phyloP scores from a whole-genome alignment of 2,113 vertebrate genomes.

The Electrona antarctica region DNA sequence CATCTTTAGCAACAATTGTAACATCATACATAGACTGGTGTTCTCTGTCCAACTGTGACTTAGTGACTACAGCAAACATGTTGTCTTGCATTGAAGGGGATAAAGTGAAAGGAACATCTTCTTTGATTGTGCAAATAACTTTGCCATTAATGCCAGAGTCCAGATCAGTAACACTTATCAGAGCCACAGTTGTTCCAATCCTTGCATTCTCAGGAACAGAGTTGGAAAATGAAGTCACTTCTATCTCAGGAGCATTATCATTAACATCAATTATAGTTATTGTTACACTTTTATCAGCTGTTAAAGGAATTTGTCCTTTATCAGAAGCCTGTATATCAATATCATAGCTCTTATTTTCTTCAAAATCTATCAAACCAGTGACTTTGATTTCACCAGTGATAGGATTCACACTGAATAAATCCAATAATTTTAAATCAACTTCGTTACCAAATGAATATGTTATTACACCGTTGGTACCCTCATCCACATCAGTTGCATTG shows the following conservation, averaged over 20 bases:
- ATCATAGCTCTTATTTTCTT: conserved; percentile 41
- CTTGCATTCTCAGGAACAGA: conserved; percentile 70
- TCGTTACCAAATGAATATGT: conserved; percentile 53
- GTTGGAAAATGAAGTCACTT: conserved; percentile 84
- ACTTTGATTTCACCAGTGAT: conserved; percentile 59
- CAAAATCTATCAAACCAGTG: conserved; percentile 52
- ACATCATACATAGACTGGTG: conserved; percentile 41
- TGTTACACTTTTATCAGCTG: conserved; percentile 42
- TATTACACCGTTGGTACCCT: conserved; percentile 57
- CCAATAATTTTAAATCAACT: conserved; percentile 39
- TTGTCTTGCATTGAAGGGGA: conserved; percentile 40
- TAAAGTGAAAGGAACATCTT: conserved; percentile 48
- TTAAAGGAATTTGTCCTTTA: conserved; percentile 16
- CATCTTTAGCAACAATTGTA: conserved; percentile 48
- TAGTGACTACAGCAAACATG: conserved; percentile 48
- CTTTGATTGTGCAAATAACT: conserved; percentile 71
- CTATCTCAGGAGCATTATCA: conserved; percentile 84
- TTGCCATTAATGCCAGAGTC: conserved; percentile 60
- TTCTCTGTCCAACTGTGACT: conserved; percentile 52
- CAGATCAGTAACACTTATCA: conserved; percentile 55
- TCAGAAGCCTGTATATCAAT: conserved; percentile 63
- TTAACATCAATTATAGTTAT: conserved; percentile 61
- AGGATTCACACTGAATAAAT: conserved; percentile 54
- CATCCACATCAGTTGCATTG: conserved; percentile 64
- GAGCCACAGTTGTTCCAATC: conserved; percentile 55